Conservation (phyloP, 2,888 invertebrate genomes). For the Pterostichus niger region DNA sequence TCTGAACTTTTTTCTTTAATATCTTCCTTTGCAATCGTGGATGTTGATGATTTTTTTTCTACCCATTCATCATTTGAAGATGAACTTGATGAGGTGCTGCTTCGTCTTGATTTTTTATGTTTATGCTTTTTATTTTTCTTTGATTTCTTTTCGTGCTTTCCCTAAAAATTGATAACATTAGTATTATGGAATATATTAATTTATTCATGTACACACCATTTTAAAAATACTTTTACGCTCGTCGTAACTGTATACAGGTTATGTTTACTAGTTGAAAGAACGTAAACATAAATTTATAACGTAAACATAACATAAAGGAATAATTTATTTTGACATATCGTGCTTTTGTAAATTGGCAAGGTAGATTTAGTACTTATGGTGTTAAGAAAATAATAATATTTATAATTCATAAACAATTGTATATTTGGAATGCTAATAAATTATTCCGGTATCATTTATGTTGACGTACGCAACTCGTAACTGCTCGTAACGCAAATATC, state of each 20-base stretch:
- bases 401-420: too few species aligned
- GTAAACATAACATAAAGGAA: neutral
- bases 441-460: neutral
- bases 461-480: conserved; percentile 43
- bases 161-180: neutral
- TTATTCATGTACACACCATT: neutral
- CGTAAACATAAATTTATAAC: conserved; percentile 15
- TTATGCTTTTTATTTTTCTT: conserved; percentile 75
- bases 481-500: conserved; percentile 1
- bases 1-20: conserved; percentile 15
- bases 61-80: conserved; percentile 81
- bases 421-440: too few species aligned
- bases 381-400: too few species aligned
- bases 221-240: neutral
- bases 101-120: conserved; percentile 70
- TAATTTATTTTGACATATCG: too few species aligned
- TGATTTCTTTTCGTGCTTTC: conserved; percentile 72
- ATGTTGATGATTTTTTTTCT: conserved; percentile 77
- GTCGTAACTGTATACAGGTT: neutral
- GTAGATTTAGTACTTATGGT: too few species aligned
- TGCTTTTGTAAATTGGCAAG: too few species aligned
- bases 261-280: conserved; percentile 37
- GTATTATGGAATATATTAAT: too few species aligned
- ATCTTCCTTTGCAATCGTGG: conserved; percentile 57
- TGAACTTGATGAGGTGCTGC: conserved; percentile 70